A percentile compares a stretch with the other conserved stretches of the same genome.
phyloP scores from a whole-genome alignment of 2,888 invertebrate genomes.

The Xanthia icteritia region DNA sequence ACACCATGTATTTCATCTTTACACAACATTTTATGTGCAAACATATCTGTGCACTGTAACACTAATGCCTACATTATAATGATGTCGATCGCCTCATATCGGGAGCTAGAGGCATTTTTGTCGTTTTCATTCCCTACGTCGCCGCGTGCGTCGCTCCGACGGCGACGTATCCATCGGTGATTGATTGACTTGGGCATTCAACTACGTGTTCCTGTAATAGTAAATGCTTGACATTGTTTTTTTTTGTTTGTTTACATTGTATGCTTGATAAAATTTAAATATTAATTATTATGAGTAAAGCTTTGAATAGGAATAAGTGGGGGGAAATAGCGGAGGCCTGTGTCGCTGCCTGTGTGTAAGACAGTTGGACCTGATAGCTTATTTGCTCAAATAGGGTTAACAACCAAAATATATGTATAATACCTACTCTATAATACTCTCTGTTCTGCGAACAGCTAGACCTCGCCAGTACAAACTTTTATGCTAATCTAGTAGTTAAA shows the following conservation, averaged over 20 bases:
- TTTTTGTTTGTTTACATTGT: constrained; percentile 39
- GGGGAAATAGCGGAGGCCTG: background rate
- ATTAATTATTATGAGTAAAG: background rate
- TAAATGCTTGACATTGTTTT: constrained; percentile 42
- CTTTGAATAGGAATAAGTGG: background rate
- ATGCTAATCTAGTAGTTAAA: no score
- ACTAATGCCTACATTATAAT: constrained; percentile 63
- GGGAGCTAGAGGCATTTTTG: constrained; percentile 57
- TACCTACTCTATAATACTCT: no score
- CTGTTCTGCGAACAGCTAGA: no score
- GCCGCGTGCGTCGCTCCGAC: background rate
- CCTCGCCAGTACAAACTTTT: no score
- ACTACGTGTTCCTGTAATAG: constrained; percentile 48
- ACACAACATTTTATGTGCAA: background rate
- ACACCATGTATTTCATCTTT: background rate
- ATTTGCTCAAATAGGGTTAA: background rate
- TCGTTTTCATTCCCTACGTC: constrained; percentile 48
- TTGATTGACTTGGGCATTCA: constrained; percentile 54
- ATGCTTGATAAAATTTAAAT: background rate
- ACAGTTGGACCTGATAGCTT: background rate
- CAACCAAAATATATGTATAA: no score
- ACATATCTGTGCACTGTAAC: constrained; percentile 22
- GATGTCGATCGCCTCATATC: constrained; percentile 61
- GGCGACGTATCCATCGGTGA: constrained; percentile 37
- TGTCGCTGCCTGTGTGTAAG: no score